Evolutionary conservation across 30 jellyfish, hydroid and myxozoan species (phyloP), one percentile per base, ranked within the genome.

Genomic region (Calvadosia cruxmelitensis): DNA sequence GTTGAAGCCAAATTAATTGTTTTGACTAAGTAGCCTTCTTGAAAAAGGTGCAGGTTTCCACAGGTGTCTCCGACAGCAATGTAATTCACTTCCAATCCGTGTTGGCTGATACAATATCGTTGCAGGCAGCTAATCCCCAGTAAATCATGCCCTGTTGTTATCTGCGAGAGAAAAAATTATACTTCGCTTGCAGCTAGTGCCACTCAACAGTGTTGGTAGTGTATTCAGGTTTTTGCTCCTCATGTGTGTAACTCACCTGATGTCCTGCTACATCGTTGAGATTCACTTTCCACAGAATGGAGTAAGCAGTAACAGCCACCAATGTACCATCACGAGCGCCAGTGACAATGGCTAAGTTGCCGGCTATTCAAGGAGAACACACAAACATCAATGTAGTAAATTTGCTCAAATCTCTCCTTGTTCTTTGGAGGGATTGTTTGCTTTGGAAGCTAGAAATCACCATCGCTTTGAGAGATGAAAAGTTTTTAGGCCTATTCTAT

Each of bases 301-400:
- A 30, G 63, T 85, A 78, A 3, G 96, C 94, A 13, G 93, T 77
- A 3, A 74, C 94, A 3, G 96, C 93, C 2, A 78, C 76, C 20
- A 85, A 15, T 29, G 84, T 72, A 0, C 96, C 96, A 69, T 74
- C 82, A 13, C 52, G 49, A 31, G 92, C 78, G 27, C 96, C 96
- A 48, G 75, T 71, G 26, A 73, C n/a, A 0, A 85, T 85, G 12
- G 80, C 31, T 74, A 68, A 53, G 66, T 79, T 85, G 51, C 87
- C 94, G 42, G 94, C 96, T 85, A 31, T 24, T 33, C 71, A 63
- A 36, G 27, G 76, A 49, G 66, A 27, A 3, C 66, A 23, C 20
- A 64, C 20, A 7, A 15, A 61, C 2, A 10, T 23, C 25, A 61
- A n/a, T n/a, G n/a, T n/a, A n/a, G n/a, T n/a, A n/a, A n/a, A n/a